phyloP scores from a whole-genome alignment of 2,888 invertebrate species.

The Camponotus fellah region DNA sequence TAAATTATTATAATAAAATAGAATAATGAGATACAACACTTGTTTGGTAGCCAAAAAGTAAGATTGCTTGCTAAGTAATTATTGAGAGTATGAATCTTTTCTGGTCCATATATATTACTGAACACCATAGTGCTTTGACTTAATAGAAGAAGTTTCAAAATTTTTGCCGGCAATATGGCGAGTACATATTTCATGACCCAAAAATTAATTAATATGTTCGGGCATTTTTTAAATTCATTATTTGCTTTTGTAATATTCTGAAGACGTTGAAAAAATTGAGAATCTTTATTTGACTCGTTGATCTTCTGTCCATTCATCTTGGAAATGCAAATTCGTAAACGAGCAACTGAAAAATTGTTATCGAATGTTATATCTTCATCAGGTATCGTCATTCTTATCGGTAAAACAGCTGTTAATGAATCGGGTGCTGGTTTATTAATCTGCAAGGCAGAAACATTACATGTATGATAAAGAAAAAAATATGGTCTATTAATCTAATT shows the following conservation, averaged over 20 bases:
- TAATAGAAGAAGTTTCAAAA: slow-evolving; percentile 84
- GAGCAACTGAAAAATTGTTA: slow-evolving; percentile 87
- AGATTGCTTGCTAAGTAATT: slow-evolving; percentile 85
- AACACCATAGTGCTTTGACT: slow-evolving; percentile 87
- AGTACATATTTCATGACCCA: slow-evolving; percentile 86
- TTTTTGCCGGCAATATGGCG: slow-evolving; percentile 85
- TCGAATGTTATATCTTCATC: slow-evolving; percentile 79
- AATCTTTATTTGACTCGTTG: slow-evolving; percentile 47
- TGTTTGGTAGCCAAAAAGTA: slow-evolving; percentile 88
- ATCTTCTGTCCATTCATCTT: slow-evolving; percentile 62
- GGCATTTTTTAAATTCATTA: slow-evolving; percentile 83
- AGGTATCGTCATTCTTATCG: slow-evolving; percentile 76
- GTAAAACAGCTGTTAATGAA: slow-evolving; percentile 80
- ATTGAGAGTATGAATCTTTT: slow-evolving; percentile 84
- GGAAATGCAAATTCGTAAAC: slow-evolving; percentile 86
- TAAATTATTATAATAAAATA: not conserved
- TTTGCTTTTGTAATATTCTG: slow-evolving; percentile 83
- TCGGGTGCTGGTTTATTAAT: slow-evolving; percentile 72
- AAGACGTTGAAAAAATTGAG: slow-evolving; percentile 76
- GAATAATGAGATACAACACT: slow-evolving; percentile 78
- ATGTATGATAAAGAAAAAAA: not conserved
- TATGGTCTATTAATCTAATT: not conserved
- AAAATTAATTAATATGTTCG: slow-evolving; percentile 87
- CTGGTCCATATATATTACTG: slow-evolving; percentile 87
- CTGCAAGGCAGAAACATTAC: slow-evolving; percentile 53